Evolutionary conservation across 2,113 vertebrate species (phyloP).

Genomic region (Setophaga kirtlandii): DNA sequence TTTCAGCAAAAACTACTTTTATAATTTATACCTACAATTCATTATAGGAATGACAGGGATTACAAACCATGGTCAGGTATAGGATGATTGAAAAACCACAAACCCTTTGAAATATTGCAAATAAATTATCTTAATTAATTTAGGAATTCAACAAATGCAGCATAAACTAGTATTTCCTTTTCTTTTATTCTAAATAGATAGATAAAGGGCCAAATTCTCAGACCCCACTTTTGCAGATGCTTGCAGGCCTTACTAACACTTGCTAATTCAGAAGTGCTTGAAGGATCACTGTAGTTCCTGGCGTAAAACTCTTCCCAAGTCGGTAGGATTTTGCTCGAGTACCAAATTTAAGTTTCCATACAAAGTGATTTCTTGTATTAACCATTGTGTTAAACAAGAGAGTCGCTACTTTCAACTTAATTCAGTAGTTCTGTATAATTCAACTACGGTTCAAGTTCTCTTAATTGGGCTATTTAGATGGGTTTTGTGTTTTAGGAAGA

Average conservation of each 20-base stretch:
- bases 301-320: neutral
- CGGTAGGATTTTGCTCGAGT: neutral
- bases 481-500: neutral
- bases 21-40: neutral
- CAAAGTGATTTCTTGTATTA: neutral
- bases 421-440: neutral
- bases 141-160: neutral
- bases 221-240: neutral
- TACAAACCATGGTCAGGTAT: neutral
- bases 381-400: neutral
- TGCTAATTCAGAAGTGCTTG: neutral
- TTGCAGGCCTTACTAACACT: neutral
- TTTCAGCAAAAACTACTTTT: neutral
- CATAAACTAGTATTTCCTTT: neutral
- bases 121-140: neutral
- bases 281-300: neutral
- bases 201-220: neutral
- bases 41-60: neutral
- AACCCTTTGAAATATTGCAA: neutral
- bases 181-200: neutral
- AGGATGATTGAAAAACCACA: neutral
- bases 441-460: neutral
- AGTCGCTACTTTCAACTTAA: neutral
- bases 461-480: neutral
- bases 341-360: neutral